phyloP scores from a whole-genome alignment of 1,140 invertebrate species.

The Drosophila prosaltans region DNA sequence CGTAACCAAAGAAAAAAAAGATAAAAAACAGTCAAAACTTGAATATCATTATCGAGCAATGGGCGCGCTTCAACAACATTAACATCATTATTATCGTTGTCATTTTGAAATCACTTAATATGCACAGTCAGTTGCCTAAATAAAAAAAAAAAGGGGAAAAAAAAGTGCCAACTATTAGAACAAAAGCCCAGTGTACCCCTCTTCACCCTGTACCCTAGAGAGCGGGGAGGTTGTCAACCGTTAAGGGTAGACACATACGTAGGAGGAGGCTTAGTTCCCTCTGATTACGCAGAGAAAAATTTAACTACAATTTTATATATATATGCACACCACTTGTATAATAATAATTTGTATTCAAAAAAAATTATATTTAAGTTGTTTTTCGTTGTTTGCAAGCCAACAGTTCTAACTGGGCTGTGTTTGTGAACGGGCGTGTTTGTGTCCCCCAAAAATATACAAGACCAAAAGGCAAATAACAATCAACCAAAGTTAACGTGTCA shows the following conservation, averaged over 20 bases:
- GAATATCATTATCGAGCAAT: constrained; percentile 28
- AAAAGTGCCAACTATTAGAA: constrained; percentile 56
- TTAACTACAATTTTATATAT: constrained; percentile 20
- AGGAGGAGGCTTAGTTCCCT: constrained; percentile 16
- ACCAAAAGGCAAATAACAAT: background rate
- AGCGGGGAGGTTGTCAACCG: constrained; percentile 40
- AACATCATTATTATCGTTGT: background rate
- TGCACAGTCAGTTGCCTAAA: constrained; percentile 40
- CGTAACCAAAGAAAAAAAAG: constrained; percentile 24
- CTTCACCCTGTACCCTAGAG: too few relatives aligned
- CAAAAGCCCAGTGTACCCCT: constrained; percentile 34
- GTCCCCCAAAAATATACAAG: background rate
- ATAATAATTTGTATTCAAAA: constrained; percentile 38
- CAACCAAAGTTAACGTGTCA: constrained; percentile 43
- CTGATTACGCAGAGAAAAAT: constrained; percentile 29
- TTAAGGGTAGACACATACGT: constrained; percentile 26
- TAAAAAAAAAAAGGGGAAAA: constrained; percentile 26
- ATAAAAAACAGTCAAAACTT: constrained; percentile 21
- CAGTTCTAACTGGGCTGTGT: constrained; percentile 56
- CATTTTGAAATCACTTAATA: constrained; percentile 64
- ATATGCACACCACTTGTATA: constrained; percentile 9
- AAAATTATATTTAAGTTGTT: constrained; percentile 19
- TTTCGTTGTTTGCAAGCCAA: background rate
- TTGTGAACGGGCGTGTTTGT: constrained; percentile 29
- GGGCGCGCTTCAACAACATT: constrained; percentile 9